These are phyloP conservation scores for Numenius phaeopus DNA, from an alignment of 2,797 vertebrate species.

Conservation along the genomic window DNA sequence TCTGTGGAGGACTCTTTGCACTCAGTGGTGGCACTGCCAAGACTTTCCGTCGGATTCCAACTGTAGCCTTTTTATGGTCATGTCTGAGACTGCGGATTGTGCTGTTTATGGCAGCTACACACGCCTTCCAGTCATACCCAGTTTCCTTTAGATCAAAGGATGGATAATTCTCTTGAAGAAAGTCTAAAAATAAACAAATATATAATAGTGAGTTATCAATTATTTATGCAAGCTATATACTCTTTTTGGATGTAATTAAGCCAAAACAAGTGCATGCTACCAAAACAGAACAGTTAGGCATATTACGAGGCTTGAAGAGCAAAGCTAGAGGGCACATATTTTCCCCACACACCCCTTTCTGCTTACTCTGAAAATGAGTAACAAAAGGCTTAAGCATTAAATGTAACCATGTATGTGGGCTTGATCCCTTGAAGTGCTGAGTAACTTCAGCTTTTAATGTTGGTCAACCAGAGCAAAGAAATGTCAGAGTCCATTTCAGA, in stretches of 20 bases:
- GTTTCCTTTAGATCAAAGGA: conserved; percentile 78
- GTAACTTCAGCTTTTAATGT: background rate
- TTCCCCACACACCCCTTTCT: background rate
- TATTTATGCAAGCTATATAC: conserved; percentile 7
- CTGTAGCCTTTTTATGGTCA: conserved; percentile 37
- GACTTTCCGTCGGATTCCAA: background rate
- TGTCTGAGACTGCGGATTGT: conserved; percentile 79
- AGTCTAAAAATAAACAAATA: conserved; percentile 77
- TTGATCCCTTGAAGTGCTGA: background rate
- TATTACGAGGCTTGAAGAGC: background rate
- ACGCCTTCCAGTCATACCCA: conserved; percentile 83
- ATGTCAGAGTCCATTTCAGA: background rate
- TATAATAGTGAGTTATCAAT: conserved; percentile 5
- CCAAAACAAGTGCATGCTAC: background rate
- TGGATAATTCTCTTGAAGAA: conserved; percentile 81
- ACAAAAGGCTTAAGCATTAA: background rate
- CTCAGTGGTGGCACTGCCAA: background rate
- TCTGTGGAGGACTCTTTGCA: background rate
- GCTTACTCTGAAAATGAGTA: background rate
- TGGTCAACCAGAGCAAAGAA: background rate
- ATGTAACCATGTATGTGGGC: background rate
- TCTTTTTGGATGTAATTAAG: background rate
- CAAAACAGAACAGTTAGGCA: background rate
- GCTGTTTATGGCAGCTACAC: conserved; percentile 83
- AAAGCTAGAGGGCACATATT: background rate